Percentiles rank a stretch among this genome's conserved stretches.
Conservation (phyloP, 1,140 invertebrate species). For the Vanessa tameamea region DNA sequence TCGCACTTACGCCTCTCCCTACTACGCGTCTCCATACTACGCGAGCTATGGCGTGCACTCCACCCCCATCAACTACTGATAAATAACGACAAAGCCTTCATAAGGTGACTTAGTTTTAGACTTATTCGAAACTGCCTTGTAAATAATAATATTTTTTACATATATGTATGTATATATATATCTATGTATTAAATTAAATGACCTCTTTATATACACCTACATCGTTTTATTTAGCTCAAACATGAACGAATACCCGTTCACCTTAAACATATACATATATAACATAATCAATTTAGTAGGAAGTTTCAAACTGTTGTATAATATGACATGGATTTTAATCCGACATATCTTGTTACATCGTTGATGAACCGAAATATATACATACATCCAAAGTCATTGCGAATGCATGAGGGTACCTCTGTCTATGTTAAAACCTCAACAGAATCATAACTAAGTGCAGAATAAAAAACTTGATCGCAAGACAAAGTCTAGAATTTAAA, state of each 20-base stretch:
- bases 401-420: not conserved
- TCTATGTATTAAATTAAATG: constrained; percentile 18
- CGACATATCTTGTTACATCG: not conserved
- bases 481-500: not conserved
- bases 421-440: not conserved
- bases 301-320: not conserved
- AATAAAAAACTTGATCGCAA: not conserved
- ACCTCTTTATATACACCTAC: constrained; percentile 14
- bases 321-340: constrained; percentile 2
- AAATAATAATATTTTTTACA: constrained; percentile 17
- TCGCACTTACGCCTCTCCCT: constrained; percentile 3
- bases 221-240: constrained; percentile 2
- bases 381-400: constrained; percentile 3
- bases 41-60: constrained; percentile 6
- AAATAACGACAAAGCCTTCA: not conserved
- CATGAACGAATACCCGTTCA: constrained; percentile 4
- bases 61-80: constrained; percentile 5
- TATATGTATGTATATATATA: not conserved
- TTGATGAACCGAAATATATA: not conserved
- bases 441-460: not conserved
- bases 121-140: constrained; percentile 10
- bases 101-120: constrained; percentile 5
- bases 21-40: constrained; percentile 8
- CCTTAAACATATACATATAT: constrained; percentile 5
- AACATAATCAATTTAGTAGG: not conserved